Percentiles rank a stretch among this genome's conserved stretches.
Conservation (phyloP, 2,888 invertebrate genomes). For the Coecobrya sp. region DNA sequence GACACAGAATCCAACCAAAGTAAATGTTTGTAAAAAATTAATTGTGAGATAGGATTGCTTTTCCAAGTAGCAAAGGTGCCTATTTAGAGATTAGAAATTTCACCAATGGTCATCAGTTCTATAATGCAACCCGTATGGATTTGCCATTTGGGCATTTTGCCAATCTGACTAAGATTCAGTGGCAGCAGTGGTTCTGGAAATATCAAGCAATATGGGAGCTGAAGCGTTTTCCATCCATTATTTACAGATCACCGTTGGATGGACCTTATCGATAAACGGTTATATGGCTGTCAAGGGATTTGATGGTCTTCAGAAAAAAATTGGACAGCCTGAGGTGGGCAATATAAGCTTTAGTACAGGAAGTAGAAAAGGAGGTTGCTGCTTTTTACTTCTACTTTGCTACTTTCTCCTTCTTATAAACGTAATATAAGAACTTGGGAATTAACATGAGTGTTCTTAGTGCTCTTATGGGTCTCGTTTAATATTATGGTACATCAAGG, state of each 20-base stretch:
- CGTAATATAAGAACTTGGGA: background rate
- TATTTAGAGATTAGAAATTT: no score
- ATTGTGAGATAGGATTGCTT: no score
- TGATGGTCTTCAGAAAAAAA: slow-evolving; percentile 69
- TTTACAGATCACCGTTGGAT: slow-evolving; percentile 71
- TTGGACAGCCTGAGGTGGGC: slow-evolving; percentile 35
- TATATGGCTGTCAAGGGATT: slow-evolving; percentile 70
- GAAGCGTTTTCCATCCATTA: slow-evolving; percentile 62
- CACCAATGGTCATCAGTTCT: no score
- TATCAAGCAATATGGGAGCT: slow-evolving; percentile 17
- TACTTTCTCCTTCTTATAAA: background rate
- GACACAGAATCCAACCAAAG: no score
- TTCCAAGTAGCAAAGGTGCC: no score
- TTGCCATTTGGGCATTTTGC: no score
- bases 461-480: slow-evolving; percentile 31
- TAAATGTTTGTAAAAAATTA: no score
- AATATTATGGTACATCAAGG: slow-evolving; percentile 42
- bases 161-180: no score
- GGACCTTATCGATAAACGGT: slow-evolving; percentile 75
- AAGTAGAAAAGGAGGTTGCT: background rate
- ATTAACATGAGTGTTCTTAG: slow-evolving; percentile 29
- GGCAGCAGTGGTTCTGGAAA: slow-evolving; percentile 29
- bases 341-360: slow-evolving; percentile 18
- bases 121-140: no score
- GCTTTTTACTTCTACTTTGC: background rate